These are phyloP conservation scores for Frankliniella intonsa DNA, from an alignment of 2,888 invertebrate species.

Conservation along the genomic window DNA sequence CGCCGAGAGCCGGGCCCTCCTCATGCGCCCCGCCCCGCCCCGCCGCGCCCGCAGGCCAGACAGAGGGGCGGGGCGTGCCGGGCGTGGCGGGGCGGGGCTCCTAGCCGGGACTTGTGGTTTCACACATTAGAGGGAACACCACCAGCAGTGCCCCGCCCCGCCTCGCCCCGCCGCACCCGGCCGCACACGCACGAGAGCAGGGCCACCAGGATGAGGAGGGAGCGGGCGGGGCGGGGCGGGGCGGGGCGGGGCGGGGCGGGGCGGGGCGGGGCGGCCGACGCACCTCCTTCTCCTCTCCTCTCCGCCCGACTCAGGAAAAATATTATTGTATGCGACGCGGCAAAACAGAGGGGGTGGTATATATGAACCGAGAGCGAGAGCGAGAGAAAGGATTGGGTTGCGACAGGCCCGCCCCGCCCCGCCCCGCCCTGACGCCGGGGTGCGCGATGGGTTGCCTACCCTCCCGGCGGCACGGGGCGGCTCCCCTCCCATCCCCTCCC, in stretches of 20 bases:
- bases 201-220: not conserved
- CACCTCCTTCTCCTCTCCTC: not conserved
- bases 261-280: not conserved
- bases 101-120: not conserved
- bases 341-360: not conserved
- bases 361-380: not conserved
- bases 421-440: not conserved
- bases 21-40: not conserved
- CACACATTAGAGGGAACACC: slow-evolving; percentile 2
- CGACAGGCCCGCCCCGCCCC: not conserved
- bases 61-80: not conserved
- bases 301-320: not conserved
- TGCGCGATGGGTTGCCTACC: not conserved
- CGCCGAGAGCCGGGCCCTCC: not conserved
- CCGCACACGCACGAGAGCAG: not conserved
- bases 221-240: not conserved
- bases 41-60: not conserved
- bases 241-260: not conserved
- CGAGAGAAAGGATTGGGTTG: not conserved
- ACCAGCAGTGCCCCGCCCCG: not conserved
- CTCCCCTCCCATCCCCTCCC: not conserved
- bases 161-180: not conserved
- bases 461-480: not conserved
- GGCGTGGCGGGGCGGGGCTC: not conserved
- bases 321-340: slow-evolving; percentile 11